These are phyloP conservation scores for Aphrophora alni DNA, from an alignment of 2,888 invertebrate species.

Conservation along the genomic window DNA sequence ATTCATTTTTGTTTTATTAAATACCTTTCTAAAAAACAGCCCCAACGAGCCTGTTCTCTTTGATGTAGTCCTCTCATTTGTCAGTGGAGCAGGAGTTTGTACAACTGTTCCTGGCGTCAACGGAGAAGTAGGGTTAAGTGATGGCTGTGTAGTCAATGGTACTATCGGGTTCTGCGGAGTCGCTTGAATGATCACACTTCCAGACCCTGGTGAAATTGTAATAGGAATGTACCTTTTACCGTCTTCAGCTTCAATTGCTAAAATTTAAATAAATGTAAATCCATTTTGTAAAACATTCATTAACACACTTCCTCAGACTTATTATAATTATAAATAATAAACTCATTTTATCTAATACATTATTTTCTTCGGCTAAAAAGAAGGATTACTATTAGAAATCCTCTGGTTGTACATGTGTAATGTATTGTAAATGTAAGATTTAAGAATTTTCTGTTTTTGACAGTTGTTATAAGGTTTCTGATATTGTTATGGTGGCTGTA, in stretches of 20 bases:
- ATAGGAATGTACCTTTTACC: slow-evolving; percentile 49
- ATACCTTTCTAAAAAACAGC: slow-evolving; percentile 88
- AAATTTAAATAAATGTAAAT: too few relatives aligned
- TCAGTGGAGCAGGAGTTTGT: background rate
- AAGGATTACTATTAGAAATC: too few relatives aligned
- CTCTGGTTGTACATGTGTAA: too few relatives aligned
- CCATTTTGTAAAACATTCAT: too few relatives aligned
- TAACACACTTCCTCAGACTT: too few relatives aligned
- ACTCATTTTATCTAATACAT: background rate
- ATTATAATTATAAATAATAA: background rate
- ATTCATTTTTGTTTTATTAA: background rate
- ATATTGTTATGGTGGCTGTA: too few relatives aligned
- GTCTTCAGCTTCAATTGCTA: slow-evolving; percentile 49
- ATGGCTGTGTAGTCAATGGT: background rate
- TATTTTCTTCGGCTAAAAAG: too few relatives aligned
- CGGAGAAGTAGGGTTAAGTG: background rate
- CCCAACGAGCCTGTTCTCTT: slow-evolving; percentile 69
- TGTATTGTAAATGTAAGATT: too few relatives aligned
- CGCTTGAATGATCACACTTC: slow-evolving; percentile 47
- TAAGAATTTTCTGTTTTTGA: too few relatives aligned
- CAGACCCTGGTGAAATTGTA: slow-evolving; percentile 43
- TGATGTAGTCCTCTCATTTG: slow-evolving; percentile 57
- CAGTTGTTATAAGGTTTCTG: too few relatives aligned
- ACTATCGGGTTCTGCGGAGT: background rate
- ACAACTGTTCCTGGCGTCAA: background rate